Conservation (phyloP, 2,888 invertebrate genomes). For the Drosophila neotestacea region DNA sequence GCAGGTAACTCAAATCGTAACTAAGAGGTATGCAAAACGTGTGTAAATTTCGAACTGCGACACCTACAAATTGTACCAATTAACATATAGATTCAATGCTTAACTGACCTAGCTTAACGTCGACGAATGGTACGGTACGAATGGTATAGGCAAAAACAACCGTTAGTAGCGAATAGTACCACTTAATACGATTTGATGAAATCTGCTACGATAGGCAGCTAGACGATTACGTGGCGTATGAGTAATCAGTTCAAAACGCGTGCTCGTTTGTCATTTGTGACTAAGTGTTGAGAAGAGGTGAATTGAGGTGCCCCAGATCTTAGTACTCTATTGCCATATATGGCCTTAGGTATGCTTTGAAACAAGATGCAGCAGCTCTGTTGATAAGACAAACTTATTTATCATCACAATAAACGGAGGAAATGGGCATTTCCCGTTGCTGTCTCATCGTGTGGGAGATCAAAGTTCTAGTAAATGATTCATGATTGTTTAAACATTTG, state of each 20-base stretch:
- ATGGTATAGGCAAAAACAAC: constrained; percentile 3
- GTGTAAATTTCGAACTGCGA: constrained; percentile 35
- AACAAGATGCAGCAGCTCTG: constrained; percentile 22
- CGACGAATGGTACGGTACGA: neutral
- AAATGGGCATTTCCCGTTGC: constrained; percentile 30
- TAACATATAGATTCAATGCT: constrained; percentile 41
- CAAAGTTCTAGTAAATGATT: constrained; percentile 36
- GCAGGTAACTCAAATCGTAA: constrained; percentile 26
- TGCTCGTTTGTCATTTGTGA: constrained; percentile 30
- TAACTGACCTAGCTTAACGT: constrained; percentile 59
- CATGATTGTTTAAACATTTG: constrained; percentile 21
- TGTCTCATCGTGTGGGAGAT: constrained; percentile 13
- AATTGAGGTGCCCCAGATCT: constrained; percentile 10
- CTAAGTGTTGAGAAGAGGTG: constrained; percentile 26
- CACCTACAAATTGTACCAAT: constrained; percentile 44
- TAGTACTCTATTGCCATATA: constrained; percentile 22
- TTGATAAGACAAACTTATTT: constrained; percentile 26
- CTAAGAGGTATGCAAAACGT: constrained; percentile 16
- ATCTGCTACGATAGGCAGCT: constrained; percentile 30
- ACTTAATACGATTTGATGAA: constrained; percentile 6
- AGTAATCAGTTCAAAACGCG: constrained; percentile 52
- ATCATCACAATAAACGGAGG: constrained; percentile 24
- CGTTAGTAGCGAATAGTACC: constrained; percentile 28
- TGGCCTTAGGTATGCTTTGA: neutral
- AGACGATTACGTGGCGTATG: constrained; percentile 68